Evolutionary conservation across 2,113 vertebrate species (phyloP).

Genomic region (Poeciliopsis turrubarensis): DNA sequence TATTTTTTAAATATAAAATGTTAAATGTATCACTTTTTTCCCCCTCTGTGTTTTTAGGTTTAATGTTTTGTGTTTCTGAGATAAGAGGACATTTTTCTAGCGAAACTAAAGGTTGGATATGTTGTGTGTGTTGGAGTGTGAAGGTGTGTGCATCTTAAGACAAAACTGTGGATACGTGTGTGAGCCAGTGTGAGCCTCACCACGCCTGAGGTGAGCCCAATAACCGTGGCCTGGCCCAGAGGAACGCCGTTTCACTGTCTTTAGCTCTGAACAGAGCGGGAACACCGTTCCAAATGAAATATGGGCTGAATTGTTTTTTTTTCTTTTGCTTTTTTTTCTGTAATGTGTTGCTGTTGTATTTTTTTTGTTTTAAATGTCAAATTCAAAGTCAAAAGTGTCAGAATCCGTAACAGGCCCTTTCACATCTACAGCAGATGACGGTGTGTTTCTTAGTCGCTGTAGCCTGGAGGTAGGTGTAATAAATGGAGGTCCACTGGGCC

Average conservation of each 20-base stretch:
- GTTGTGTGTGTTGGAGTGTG: constrained; percentile 63
- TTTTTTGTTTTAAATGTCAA: constrained; percentile 4
- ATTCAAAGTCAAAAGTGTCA: not conserved
- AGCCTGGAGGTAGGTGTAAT: constrained; percentile 69
- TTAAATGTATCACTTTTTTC: not conserved
- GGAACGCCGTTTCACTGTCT: constrained; percentile 60
- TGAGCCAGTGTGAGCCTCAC: constrained; percentile 50
- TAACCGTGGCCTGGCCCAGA: constrained; percentile 62
- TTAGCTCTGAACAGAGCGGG: constrained; percentile 59
- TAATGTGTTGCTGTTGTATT: constrained; percentile 3
- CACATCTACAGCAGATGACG: constrained; percentile 12
- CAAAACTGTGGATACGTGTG: constrained; percentile 43
- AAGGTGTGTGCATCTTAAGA: constrained; percentile 56
- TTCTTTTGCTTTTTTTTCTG: constrained; percentile 11
- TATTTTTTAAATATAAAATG: not conserved
- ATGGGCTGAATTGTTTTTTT: not conserved
- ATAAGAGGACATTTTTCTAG: constrained; percentile 30
- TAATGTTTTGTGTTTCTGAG: constrained; percentile 13
- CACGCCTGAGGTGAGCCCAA: constrained; percentile 73
- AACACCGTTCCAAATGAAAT: constrained; percentile 47
- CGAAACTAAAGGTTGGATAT: constrained; percentile 54
- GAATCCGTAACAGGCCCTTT: constrained; percentile 7
- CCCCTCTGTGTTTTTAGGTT: not conserved
- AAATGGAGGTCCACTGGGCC: constrained; percentile 66
- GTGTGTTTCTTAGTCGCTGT: constrained; percentile 40